Base-by-base conservation (phyloP, 2,888 invertebrate genomes). In the Mimas tiliae region DNA sequence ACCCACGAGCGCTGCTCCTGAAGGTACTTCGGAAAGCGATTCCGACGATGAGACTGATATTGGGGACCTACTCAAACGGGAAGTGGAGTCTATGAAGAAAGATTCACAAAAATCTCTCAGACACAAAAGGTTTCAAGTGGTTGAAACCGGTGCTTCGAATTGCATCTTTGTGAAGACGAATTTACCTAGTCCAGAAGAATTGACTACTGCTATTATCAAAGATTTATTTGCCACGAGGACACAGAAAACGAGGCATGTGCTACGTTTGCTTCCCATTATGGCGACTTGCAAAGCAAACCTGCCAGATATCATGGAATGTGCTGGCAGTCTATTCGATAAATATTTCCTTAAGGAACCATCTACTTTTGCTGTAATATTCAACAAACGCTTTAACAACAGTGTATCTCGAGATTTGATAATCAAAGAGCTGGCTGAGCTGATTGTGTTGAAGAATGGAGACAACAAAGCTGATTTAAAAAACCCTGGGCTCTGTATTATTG, bases 151-250 rank as follows among this genome's bases (percentile, higher is more conserved):
- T 64, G 96, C 97, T 0, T 96, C 96, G 62, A 98, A 98, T 85
- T 95, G 97, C 77, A 90, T 98, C 70, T 99, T 99, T 80, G 97
- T 99, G 70, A 95, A 95, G 83, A 97, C 97, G 0, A 96, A 95
- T 55, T 87, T 98, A 62, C 94, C 95, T 50, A 95, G 97, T 89
- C 98, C 98, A 4, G 95, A 96, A 66, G 94, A 95, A 71, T 80
- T 99, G 34, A 96, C 95, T 0, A 89, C 95, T 21, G 91, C 93
- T 65, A 97, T 99, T 68, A 92, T 98, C 58, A 94, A 95, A 75
- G 97, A 98, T 80, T 93, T 98, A 68, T 88, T 94, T 63, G 84
- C 94, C 21, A 96, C 95, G 0, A 96, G 96, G 78, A 87, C 95
- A 67, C 96, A 96, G 76, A 96, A 96, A 86, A 96, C 97, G 0